phyloP scores from a whole-genome alignment of 2,888 invertebrate species.

The Nymphalis c-album region DNA sequence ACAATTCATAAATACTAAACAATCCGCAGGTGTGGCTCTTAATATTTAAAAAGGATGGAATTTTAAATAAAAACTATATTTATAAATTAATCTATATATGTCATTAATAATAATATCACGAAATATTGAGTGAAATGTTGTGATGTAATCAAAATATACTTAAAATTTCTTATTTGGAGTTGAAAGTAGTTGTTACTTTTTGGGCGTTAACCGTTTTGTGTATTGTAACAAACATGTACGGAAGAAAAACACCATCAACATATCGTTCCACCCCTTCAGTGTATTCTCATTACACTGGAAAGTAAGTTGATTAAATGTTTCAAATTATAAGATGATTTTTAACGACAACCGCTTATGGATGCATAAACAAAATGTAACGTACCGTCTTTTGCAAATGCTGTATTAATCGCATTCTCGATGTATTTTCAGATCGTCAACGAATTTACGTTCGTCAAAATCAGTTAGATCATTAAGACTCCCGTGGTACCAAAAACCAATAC shows the following conservation, averaged over 20 bases:
- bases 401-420: too few relatives aligned
- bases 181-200: neutral
- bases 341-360: too few relatives aligned
- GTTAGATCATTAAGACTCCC: slow-evolving; percentile 89
- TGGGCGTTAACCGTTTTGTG: slow-evolving; percentile 40
- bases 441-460: slow-evolving; percentile 90
- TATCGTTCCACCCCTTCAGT: slow-evolving; percentile 92
- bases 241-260: slow-evolving; percentile 91
- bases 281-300: slow-evolving; percentile 92
- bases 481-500: slow-evolving; percentile 93
- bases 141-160: neutral
- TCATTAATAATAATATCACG: neutral
- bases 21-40: slow-evolving; percentile 35
- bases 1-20: slow-evolving; percentile 26
- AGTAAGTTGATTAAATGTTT: slow-evolving; percentile 63
- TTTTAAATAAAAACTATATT: neutral
- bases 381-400: too few relatives aligned
- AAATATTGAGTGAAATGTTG: neutral
- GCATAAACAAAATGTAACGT: too few relatives aligned
- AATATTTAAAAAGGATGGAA: slow-evolving; percentile 10
- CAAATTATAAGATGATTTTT: too few relatives aligned
- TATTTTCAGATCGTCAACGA: slow-evolving; percentile 86
- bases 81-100: slow-evolving; percentile 5
- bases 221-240: slow-evolving; percentile 76
- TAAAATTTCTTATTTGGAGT: neutral